Evolutionary conservation across 1,140 invertebrate species (phyloP), one percentile per base, ranked within the genome.

Genomic region (Drosophila ananassae): DNA sequence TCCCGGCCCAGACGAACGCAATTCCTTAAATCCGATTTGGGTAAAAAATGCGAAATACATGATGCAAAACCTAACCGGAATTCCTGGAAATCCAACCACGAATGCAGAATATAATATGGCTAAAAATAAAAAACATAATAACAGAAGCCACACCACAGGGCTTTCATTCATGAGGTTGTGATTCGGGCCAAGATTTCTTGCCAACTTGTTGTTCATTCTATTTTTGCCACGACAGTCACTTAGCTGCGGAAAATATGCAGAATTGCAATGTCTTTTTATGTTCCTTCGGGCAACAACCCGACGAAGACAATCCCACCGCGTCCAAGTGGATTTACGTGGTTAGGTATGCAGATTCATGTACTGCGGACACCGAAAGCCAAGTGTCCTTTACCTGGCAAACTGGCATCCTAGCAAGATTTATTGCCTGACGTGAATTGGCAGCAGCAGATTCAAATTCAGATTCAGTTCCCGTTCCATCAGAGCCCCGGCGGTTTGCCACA

Each of bases 331-430:
- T 87, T 73, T 67, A 69, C 60, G 47, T 44, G 58, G 41, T 47
- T 73, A 56, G 41, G 62, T 77, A 85, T 87, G 81, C 74, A 87
- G 87, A 85, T 85, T 46, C 67, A 51, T 51, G 48, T 22, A 9
- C 52, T 22, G 32, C 39, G 61, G 34, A 32, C 44, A 48, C 22
- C 37, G 39, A 59, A 63, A 67, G 57, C 52, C 64, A 63, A 66
- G 53, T 53, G 66, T 56, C 53, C 58, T 41, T 7, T 17, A 28
- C 34, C 28, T 30, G 56, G 25, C 54, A 73, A 50, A 12, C 51
- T 47, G 44, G 44, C 54, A 69, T 54, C n/a, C 54, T 47, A 21
- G 44, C 44, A 56, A 68, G 74, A 87, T 85, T 81, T 82, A 81
- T 78, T 46, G 61, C 21, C 37, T 12, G 17, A 30, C 21, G 47